Evolutionary conservation across 2,888 invertebrate genomes (phyloP).

Genomic region (Eledone cirrhosa): DNA sequence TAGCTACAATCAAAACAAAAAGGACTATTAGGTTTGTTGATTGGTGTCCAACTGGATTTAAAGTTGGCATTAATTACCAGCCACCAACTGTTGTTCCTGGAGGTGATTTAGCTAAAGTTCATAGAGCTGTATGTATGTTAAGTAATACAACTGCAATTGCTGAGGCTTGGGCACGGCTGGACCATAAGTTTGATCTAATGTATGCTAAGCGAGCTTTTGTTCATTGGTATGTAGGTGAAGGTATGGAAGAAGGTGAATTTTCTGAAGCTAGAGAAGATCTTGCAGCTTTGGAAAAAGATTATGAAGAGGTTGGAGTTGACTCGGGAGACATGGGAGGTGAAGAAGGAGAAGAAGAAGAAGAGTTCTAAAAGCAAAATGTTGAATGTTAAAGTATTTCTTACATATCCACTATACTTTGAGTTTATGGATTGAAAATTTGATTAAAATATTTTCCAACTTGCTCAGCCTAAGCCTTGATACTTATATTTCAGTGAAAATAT

Average conservation of each 20-base stretch:
- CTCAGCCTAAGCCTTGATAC: too few relatives aligned
- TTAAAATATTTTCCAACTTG: too few relatives aligned
- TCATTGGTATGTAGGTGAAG: conserved; percentile 76
- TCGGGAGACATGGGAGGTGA: conserved; percentile 44
- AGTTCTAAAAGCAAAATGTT: conserved; percentile 26
- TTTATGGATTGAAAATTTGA: too few relatives aligned
- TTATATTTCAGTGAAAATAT: too few relatives aligned
- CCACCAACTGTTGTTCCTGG: conserved; percentile 73
- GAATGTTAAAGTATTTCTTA: too few relatives aligned
- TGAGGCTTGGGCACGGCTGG: conserved; percentile 83
- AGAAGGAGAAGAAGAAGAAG: conserved; percentile 41
- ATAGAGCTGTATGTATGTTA: conserved; percentile 84
- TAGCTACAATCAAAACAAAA: conserved; percentile 60
- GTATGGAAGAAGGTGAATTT: conserved; percentile 55
- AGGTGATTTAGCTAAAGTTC: conserved; percentile 71
- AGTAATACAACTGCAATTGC: conserved; percentile 93
- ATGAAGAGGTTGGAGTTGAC: conserved; percentile 53
- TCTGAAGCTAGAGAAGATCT: conserved; percentile 55
- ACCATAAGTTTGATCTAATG: conserved; percentile 83
- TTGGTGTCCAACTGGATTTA: conserved; percentile 59
- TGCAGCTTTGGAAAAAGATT: conserved; percentile 56
- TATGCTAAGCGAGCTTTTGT: conserved; percentile 86
- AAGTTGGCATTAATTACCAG: conserved; percentile 85
- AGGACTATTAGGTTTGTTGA: conserved; percentile 58
- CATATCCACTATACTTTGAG: too few relatives aligned